Conservation (phyloP, 2,113 vertebrate species). For the Sceloporus tristichus region DNA sequence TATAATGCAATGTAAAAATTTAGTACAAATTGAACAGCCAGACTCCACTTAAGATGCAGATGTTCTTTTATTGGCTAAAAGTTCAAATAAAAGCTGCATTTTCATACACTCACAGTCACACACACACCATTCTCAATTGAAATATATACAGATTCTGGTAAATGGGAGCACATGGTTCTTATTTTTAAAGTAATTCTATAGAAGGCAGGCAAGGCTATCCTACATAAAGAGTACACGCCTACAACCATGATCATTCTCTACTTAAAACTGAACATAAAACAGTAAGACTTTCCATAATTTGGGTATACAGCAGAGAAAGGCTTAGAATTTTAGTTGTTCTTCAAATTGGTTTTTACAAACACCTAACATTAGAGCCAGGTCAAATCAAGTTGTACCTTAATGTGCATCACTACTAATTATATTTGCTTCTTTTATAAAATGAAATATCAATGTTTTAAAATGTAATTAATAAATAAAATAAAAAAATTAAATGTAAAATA, state of each 20-base stretch:
- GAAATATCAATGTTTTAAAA: constrained; percentile 29
- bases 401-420: constrained; percentile 45
- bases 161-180: constrained; percentile 71
- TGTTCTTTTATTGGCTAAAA: constrained; percentile 64
- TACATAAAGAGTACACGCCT: constrained; percentile 48
- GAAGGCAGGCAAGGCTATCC: constrained; percentile 55
- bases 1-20: constrained; percentile 53
- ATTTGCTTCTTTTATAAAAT: constrained; percentile 67
- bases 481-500: constrained; percentile 7
- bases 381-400: constrained; percentile 62
- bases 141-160: constrained; percentile 61
- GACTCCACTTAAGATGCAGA: constrained; percentile 56
- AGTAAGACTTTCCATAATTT: constrained; percentile 72
- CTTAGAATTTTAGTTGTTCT: constrained; percentile 63
- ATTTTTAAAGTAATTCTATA: constrained; percentile 62
- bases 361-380: constrained; percentile 69
- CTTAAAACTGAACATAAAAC: constrained; percentile 76
- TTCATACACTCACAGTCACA: constrained; percentile 57
- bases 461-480: constrained; percentile 43
- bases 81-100: constrained; percentile 62
- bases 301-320: constrained; percentile 58
- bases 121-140: constrained; percentile 69
- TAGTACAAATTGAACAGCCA: constrained; percentile 60
- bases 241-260: constrained; percentile 65
- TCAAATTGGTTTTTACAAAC: constrained; percentile 76